phyloP scores from a whole-genome alignment of 2,797 vertebrate species.

The Kryptopterus vitreolus region DNA sequence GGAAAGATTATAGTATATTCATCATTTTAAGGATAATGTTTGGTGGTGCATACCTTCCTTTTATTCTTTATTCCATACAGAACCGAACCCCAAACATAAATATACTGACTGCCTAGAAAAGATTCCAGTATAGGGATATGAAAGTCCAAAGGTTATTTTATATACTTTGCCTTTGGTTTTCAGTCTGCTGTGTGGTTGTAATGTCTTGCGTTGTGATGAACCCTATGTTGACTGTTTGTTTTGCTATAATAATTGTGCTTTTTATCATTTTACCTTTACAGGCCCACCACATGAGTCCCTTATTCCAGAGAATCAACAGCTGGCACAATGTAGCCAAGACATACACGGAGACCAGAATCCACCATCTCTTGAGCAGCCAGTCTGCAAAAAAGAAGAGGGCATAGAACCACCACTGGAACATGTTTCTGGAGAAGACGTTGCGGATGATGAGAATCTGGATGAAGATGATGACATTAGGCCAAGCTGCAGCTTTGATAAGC shows the following conservation, averaged over 20 bases:
- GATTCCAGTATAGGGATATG: too few species aligned
- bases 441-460: not conserved
- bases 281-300: slow-evolving; percentile 6
- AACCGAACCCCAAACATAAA: too few species aligned
- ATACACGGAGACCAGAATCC: not conserved
- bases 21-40: too few species aligned
- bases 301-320: slow-evolving; percentile 27
- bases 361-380: slow-evolving; percentile 27
- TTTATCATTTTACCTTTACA: not conserved
- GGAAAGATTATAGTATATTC: not conserved
- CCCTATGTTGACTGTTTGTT: not conserved
- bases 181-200: not conserved
- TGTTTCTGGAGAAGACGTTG: slow-evolving; percentile 30
- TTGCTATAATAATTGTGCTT: not conserved
- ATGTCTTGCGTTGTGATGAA: not conserved
- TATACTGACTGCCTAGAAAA: too few species aligned
- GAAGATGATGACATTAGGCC: slow-evolving; percentile 28
- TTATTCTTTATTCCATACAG: too few species aligned
- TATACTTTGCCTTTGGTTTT: not conserved
- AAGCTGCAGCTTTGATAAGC: slow-evolving; percentile 54
- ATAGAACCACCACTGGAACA: slow-evolving; percentile 41
- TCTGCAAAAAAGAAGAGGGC: slow-evolving; percentile 66
- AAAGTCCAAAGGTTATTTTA: not conserved
- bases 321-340: slow-evolving; percentile 26
- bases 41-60: too few species aligned